Base-by-base conservation (phyloP, 1,140 invertebrate species). In the Drosophila sechellia region DNA sequence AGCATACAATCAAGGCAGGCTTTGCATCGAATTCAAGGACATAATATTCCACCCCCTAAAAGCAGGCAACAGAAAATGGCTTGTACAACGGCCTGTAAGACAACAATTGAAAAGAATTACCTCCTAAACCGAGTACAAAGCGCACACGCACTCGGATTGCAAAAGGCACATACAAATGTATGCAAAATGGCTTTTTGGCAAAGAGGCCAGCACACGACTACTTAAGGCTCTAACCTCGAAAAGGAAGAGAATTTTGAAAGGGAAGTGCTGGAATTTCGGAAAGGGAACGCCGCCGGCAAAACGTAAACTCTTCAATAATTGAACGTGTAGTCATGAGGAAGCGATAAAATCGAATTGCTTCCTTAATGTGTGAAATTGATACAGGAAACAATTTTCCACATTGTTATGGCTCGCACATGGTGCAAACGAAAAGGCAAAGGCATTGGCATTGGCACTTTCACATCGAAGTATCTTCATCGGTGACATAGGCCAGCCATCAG, bases 361-460 rank as follows among this genome's bases (percentile, higher is more conserved):
- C 86, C 86, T 90, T 90, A 90, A 90, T 90, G 81, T 90, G 87
- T 90, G 81, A 90, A 90, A 90, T 90, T 90, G 87, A 90, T 90
- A 90, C 87, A 86, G 86, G 86, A 90, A 90, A 90, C 87, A 90
- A 90, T 90, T 90, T 90, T 90, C 86, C 86, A 81, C 87, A 90
- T 90, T 90, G 86, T 90, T 90, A 90, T 90, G 81, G 73, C 78
- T 61, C 81, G 78, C 86, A 90, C 77, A 90, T 89, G 84, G 75
- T 89, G 79, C 60, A 83, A 78, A 68, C 42, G 45, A 25, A 43
- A 54, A 49, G 27, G 54, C 65, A 50, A 17, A 17, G 37, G 42
- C 63, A 66, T 39, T 12, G 50, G 31, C 65, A 61, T 42, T 46
- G 34, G 11, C 42, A 53, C 12, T 63, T 45, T 69, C 64, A 4